Conservation (phyloP, 2,797 vertebrate species). For the Oreortyx pictus region DNA sequence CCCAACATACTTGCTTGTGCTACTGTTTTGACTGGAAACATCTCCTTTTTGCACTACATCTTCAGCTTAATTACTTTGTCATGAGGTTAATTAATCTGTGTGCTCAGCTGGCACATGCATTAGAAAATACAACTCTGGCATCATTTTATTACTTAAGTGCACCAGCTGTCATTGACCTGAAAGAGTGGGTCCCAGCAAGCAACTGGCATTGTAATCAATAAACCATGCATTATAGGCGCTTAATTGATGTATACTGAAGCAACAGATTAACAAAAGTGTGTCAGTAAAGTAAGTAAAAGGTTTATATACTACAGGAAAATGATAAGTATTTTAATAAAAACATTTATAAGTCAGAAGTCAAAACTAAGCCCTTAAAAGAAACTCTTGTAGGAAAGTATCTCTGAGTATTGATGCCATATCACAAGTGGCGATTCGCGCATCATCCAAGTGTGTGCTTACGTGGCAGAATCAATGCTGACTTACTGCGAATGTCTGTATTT, state of each 20-base stretch:
- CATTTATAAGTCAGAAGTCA: neutral
- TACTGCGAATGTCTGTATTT: neutral
- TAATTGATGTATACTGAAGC: neutral
- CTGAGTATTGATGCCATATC: neutral
- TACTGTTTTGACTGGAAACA: neutral
- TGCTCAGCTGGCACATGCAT: neutral
- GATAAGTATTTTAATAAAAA: neutral
- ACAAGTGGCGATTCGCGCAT: neutral
- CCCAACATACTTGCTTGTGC: neutral
- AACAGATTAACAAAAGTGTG: neutral
- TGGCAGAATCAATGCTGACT: conserved; percentile 6
- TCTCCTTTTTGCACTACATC: neutral
- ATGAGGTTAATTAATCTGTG: conserved; percentile 4
- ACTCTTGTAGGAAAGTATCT: neutral
- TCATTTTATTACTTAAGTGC: neutral
- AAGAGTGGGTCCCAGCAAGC: neutral
- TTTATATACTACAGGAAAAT: neutral
- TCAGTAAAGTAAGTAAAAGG: neutral
- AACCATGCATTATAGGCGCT: neutral
- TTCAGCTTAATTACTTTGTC: conserved; percentile 16
- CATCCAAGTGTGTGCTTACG: neutral
- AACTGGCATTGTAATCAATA: neutral
- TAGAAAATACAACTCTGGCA: neutral
- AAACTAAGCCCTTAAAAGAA: neutral
- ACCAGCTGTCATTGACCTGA: neutral